Base-by-base conservation (phyloP, 2,888 invertebrate species). In the Diaphora mendica region DNA sequence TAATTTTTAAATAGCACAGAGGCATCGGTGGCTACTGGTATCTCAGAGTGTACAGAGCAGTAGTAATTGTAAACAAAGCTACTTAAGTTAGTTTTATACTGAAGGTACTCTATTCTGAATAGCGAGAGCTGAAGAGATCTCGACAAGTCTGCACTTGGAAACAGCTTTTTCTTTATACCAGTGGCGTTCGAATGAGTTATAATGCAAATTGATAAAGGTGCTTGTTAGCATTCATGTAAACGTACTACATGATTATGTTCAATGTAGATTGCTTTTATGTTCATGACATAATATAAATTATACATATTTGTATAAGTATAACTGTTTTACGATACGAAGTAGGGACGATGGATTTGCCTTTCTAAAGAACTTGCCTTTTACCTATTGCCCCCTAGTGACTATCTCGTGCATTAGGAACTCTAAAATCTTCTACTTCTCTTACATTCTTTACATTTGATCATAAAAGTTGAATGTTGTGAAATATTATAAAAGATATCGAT, bases 351-450 rank as follows among this genome's bases (percentile, higher is more conserved):
- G 83, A 92, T 91, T 93, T 93, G 94, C 93, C 93, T 93, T 93
- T 91, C 87, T 90, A 86, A 91, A 89, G 87, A 85, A 91, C 93
- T 92, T 94, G 94, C 93, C 92, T 92, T 92, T 89, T 89, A 86
- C 87, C 83, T 89, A 89, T 87, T 88, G 88, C 86, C 84, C 7
- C 82, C 80, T 90, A 89, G 87, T 84, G 83, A 89, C 86, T 87
- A 86, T 89, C 87, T 88, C 82, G 85, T 88, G 87, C 86, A 88
- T 84, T 87, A 72, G 85, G 81, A 81, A 83, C 76, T 73, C 80
- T 80, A 82, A 78, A 74, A 77, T 83, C 81, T 83, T 79, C 81
- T 80, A 79, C 85, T 83, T 85, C 84, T 78, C 77, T 83, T 84
- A 87, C 86, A 88, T 88, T 88, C 86, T 88, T 87, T 86, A 86